Evolutionary conservation across 1,140 invertebrate species (phyloP).

Genomic region (Brachionus plicatilis): DNA sequence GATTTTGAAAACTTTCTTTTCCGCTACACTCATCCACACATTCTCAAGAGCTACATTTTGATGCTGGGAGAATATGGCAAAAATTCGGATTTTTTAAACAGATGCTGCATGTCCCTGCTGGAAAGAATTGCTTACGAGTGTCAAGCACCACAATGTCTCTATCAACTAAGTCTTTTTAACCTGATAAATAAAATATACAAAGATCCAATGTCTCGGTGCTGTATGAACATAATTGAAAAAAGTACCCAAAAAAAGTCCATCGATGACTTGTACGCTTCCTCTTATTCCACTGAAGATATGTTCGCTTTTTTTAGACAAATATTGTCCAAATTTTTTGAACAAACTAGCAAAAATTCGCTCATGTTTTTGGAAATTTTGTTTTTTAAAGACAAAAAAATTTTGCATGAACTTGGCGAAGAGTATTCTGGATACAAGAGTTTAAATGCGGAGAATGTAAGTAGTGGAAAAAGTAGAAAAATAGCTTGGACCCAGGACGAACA

Average conservation of each 20-base stretch:
- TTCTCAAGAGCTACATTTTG: constrained; percentile 9
- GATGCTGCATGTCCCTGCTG: constrained; percentile 24
- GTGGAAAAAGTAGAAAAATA: constrained; percentile 7
- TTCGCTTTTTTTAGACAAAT: constrained; percentile 35
- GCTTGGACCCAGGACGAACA: constrained; percentile 35
- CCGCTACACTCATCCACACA: constrained; percentile 29
- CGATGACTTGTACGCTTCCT: constrained; percentile 16
- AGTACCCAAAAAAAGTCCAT: constrained; percentile 14
- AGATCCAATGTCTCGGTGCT: constrained; percentile 24
- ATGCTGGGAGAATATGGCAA: constrained; percentile 32
- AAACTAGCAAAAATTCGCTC: constrained; percentile 12
- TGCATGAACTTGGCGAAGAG: constrained; percentile 18
- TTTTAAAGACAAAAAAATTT: constrained; percentile 38
- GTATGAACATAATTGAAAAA: constrained; percentile 33
- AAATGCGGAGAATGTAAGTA: background rate
- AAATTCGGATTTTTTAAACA: constrained; percentile 32
- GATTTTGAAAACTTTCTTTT: constrained; percentile 37
- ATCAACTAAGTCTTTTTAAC: constrained; percentile 31
- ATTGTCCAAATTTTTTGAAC: constrained; percentile 34
- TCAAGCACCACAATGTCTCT: constrained; percentile 23
- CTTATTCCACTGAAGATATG: constrained; percentile 37
- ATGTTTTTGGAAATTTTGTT: constrained; percentile 28
- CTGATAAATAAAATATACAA: constrained; percentile 35
- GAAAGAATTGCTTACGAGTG: constrained; percentile 38
- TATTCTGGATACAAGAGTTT: background rate